Base-by-base conservation (phyloP, 2,113 vertebrate species). In the Heloderma charlesbogerti region DNA sequence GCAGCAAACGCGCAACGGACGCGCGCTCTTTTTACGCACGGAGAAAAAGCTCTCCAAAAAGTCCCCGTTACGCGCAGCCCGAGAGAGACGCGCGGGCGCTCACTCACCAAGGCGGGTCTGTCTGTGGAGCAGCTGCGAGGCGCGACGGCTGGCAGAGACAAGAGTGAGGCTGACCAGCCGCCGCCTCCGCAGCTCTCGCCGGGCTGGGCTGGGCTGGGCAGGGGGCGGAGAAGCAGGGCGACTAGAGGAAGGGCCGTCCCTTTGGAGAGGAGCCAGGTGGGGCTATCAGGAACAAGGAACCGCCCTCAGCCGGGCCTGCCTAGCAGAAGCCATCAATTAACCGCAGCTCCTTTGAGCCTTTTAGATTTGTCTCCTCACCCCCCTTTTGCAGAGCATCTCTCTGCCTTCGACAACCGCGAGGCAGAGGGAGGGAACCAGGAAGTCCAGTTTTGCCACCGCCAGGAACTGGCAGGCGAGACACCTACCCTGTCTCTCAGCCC, bases 241-340 rank as follows among this genome's bases (percentile, higher is more conserved):
- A 22, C 45, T 8, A 4, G 34, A 57, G 45, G 4, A 40, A 1
- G 25, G 18, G 1, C 77, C 66, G 2, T 15, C 16, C 34, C 16
- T 37, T 87, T 88, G 75, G 87, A 48, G 40, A 34, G 20, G 57
- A 3, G 66, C 77, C 60, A n/a, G 25, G 57, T 27, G 57, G 57
- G 34, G 51, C 18, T 22, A 25, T 37, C 74, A 34, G 51, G 22
- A 48, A 48, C 18, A 16, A 25, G 5, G 15, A 29, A 16, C 20
- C 57, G 7, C 13, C 34, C 34, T 22, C 12, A 4, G 57, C 34
- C 54, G 15, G 31, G 3, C 80, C 48, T 10, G 31, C 8, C 34
- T 0, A 34, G 51, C 51, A 0, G 4, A 2, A 60, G 18, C 51
- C 8, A 1, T 25, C 34, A 1, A 22, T 34, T 48, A 2, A 20